Base-by-base conservation (phyloP, 2,888 invertebrate genomes). In the Drosophila quinaria region DNA sequence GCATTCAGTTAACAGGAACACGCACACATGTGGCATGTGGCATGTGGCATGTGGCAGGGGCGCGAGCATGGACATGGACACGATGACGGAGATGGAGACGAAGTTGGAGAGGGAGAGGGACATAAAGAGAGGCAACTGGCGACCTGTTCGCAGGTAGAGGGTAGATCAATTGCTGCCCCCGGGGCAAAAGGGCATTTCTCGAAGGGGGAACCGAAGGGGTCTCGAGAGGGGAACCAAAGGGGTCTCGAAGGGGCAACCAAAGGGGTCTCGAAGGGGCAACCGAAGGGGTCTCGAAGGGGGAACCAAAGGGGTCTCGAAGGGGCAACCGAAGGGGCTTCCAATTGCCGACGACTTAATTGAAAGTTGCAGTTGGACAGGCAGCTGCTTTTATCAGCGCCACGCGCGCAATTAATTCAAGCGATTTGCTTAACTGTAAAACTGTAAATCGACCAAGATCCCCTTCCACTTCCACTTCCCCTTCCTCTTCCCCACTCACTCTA, bases 341-440 rank as follows among this genome's bases (percentile, higher is more conserved):
- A 22, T n/a, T 9, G 25, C 9, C 49, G 79, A 81, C 81, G 83
- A 87, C 81, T 82, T 82, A 82, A 82, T 82, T 82, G 83, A 88
- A 87, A 76, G 80, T 63, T 73, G 70, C 70, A 70, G 46, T 64
- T 35, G 61, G 51, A 59, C 55, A 74, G 83, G 70, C 83, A 83
- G 78, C 87, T 88, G 82, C 88, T 86, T 39, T 44, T 83, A 88
- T 83, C 82, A 79, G 70, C 59, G 83, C 63, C 78, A 81, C 70
- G 74, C 52, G 70, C 68, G 67, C 84, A 85, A 89, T 89, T 89
- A 84, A 87, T 84, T 88, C 59, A 19, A 78, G 68, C 87, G 89
- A 84, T 89, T 89, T 89, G 87, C 70, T 76, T 89, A 84, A 81
- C 87, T 72, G 85, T 87, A 88, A 68, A 86, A 68, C 52, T 70